Evolutionary conservation across 2,113 vertebrate genomes (phyloP).

Genomic region (Crotophaga sulcirostris): DNA sequence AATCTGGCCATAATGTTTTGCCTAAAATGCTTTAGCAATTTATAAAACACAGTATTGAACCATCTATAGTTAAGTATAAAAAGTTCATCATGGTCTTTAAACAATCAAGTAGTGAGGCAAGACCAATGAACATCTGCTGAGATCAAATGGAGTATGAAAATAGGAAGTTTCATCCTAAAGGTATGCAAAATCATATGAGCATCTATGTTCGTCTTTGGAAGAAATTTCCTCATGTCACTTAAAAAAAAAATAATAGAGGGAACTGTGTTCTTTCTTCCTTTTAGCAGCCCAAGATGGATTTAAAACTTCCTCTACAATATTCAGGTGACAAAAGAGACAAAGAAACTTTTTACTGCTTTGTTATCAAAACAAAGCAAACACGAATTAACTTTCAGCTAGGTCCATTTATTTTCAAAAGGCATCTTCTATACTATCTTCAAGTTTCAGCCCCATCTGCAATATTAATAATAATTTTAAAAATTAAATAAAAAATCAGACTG

Average conservation of each 20-base stretch:
- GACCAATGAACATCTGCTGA: slow-evolving; percentile 19
- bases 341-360: background rate
- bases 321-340: background rate
- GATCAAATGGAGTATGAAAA: slow-evolving; percentile 41
- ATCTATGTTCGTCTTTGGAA: slow-evolving; percentile 2
- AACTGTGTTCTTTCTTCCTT: background rate
- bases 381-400: background rate
- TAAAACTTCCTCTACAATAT: slow-evolving; percentile 15
- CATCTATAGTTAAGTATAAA: slow-evolving; percentile 19
- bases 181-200: background rate
- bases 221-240: background rate
- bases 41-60: slow-evolving; percentile 19
- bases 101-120: slow-evolving; percentile 45
- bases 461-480: background rate
- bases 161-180: background rate
- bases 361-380: slow-evolving; percentile 27
- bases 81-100: slow-evolving; percentile 46
- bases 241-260: background rate
- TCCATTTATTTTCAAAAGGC: background rate
- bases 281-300: background rate
- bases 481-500: background rate
- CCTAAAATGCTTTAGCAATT: slow-evolving; percentile 43
- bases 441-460: background rate
- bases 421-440: background rate
- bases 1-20: background rate